Percentiles rank a stretch among this genome's conserved stretches.
phyloP scores from a whole-genome alignment of 1,140 invertebrate genomes.

The Kradibia gibbosae region DNA sequence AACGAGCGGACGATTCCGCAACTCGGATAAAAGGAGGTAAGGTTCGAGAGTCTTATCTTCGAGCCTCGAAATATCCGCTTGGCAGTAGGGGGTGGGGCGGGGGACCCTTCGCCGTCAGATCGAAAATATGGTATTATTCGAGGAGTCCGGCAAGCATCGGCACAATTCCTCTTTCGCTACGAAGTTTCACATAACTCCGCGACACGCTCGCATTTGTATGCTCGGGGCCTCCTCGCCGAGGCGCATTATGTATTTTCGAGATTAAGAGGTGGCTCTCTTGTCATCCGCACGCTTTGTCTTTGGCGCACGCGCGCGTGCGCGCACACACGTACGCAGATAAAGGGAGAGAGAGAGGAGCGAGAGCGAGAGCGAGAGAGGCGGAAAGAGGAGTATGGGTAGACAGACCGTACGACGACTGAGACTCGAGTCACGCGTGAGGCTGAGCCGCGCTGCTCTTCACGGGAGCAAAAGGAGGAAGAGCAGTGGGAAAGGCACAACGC shows the following conservation, averaged over 20 bases:
- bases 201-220: slow-evolving; percentile 42
- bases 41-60: not conserved
- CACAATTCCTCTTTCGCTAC: not conserved
- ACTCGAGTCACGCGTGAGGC: slow-evolving; percentile 55
- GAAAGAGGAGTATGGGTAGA: not conserved
- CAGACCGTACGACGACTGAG: slow-evolving; percentile 48
- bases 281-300: slow-evolving; percentile 18
- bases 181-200: slow-evolving; percentile 18
- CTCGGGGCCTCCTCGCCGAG: not conserved
- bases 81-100: too few species aligned
- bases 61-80: not conserved
- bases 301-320: too few species aligned
- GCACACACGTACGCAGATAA: not conserved
- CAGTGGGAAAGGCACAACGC: not conserved
- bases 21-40: not conserved
- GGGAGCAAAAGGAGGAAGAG: slow-evolving; percentile 45
- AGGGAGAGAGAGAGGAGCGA: not conserved
- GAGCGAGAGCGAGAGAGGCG: not conserved
- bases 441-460: slow-evolving; percentile 47
- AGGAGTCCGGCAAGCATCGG: not conserved
- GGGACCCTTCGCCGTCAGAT: not conserved
- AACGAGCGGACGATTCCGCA: not conserved
- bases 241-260: slow-evolving; percentile 33
- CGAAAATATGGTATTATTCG: not conserved
- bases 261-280: slow-evolving; percentile 37